These are phyloP conservation scores for Coptodon rendalli DNA, from an alignment of 2,113 vertebrate species.

Conservation along the genomic window DNA sequence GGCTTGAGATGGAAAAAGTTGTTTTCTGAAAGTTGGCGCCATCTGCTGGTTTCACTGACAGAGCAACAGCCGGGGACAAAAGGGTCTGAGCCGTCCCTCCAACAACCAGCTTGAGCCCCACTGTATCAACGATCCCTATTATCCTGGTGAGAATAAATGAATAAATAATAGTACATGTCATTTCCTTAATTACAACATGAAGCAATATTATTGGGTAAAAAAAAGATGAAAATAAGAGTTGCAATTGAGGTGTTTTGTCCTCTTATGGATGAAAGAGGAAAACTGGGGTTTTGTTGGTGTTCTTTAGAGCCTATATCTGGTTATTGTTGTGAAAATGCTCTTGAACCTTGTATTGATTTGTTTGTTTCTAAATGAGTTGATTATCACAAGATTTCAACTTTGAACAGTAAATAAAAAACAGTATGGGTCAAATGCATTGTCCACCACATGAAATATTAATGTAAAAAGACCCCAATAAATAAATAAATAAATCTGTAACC, in stretches of 20 bases:
- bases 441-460: background rate
- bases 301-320: background rate
- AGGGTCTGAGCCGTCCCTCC: constrained; percentile 57
- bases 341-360: background rate
- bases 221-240: background rate
- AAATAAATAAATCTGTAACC: constrained; percentile 58
- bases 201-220: background rate
- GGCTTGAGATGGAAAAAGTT: constrained; percentile 76
- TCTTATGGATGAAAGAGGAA: background rate
- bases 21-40: constrained; percentile 71
- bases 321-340: background rate
- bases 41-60: constrained; percentile 79
- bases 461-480: background rate
- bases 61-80: constrained; percentile 75
- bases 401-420: background rate
- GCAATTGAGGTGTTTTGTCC: background rate
- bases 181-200: background rate
- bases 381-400: background rate
- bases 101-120: constrained; percentile 84
- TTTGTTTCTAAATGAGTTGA: background rate
- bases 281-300: background rate
- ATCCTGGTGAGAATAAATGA: constrained; percentile 69
- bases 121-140: constrained; percentile 82
- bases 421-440: background rate
- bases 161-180: background rate